Evolutionary conservation across 2,113 vertebrate genomes (phyloP).

Genomic region (Hemiprocne comata): DNA sequence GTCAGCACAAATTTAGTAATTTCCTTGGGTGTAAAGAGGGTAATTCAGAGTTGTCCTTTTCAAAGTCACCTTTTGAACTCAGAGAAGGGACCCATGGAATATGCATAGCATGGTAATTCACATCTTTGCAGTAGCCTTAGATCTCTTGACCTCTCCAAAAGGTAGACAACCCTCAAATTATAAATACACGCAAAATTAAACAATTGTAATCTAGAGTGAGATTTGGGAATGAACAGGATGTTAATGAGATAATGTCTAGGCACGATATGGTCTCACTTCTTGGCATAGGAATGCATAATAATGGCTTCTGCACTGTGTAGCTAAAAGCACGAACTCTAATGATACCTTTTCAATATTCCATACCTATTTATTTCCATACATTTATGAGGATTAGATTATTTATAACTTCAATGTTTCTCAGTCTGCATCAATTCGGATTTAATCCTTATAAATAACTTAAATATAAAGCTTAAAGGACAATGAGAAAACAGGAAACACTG

Average conservation of each 20-base stretch:
- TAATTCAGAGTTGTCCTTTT: background rate
- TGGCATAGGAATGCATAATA: background rate
- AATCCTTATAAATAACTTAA: background rate
- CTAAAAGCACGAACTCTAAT: background rate
- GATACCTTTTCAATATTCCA: background rate
- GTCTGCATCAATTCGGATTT: background rate
- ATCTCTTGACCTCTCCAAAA: background rate
- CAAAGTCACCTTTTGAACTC: background rate
- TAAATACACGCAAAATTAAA: background rate
- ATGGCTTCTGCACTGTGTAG: background rate
- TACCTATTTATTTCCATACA: background rate
- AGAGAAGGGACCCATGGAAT: background rate
- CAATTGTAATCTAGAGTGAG: background rate
- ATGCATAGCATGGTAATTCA: background rate
- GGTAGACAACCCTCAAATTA: background rate
- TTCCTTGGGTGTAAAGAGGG: background rate
- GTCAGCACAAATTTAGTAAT: background rate
- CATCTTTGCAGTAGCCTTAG: background rate
- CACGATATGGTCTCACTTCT: background rate
- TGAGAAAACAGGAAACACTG: background rate
- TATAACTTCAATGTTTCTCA: background rate
- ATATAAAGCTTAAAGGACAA: background rate
- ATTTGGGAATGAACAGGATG: constrained; percentile 24
- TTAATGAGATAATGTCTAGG: constrained; percentile 35
- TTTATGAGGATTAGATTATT: background rate